Percentiles rank a stretch among this genome's conserved stretches.
phyloP scores from a whole-genome alignment of 2,888 invertebrate species.

The Notocelia uddmanniana region DNA sequence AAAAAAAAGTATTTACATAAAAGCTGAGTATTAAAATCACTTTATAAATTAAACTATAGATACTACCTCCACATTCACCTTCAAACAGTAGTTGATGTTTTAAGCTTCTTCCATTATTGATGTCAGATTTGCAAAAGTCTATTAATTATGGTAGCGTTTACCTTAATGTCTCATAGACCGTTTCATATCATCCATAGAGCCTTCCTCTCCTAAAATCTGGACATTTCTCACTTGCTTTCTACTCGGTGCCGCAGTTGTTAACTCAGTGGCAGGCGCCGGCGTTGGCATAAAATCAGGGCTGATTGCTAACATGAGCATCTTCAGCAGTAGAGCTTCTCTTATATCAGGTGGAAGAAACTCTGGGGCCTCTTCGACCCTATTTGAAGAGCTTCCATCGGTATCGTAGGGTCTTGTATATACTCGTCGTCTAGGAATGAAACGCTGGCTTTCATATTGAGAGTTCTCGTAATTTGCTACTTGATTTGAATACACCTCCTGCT shows the following conservation, averaged over 20 bases:
- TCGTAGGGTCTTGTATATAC: slow-evolving; percentile 74
- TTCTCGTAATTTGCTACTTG: slow-evolving; percentile 72
- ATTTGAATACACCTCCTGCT: slow-evolving; percentile 71
- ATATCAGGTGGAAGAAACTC: slow-evolving; percentile 89
- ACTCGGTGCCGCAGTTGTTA: slow-evolving; percentile 81
- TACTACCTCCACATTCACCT: slow-evolving; percentile 38
- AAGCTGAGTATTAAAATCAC: slow-evolving; percentile 67
- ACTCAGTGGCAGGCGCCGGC: slow-evolving; percentile 73
- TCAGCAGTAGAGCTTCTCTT: slow-evolving; percentile 89
- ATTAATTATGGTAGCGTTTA: slow-evolving; percentile 44
- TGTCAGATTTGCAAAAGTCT: not conserved
- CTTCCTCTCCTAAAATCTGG: slow-evolving; percentile 89
- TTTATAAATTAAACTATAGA: slow-evolving; percentile 57
- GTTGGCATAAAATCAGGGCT: slow-evolving; percentile 86
- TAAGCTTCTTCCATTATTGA: not conserved
- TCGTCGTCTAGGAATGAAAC: slow-evolving; percentile 76
- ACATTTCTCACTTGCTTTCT: slow-evolving; percentile 89
- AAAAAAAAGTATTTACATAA: slow-evolving; percentile 73
- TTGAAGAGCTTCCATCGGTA: slow-evolving; percentile 72
- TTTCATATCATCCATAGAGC: slow-evolving; percentile 71
- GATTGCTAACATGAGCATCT: slow-evolving; percentile 90
- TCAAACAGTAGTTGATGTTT: slow-evolving; percentile 39
- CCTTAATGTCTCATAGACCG: slow-evolving; percentile 67
- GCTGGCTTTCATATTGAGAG: slow-evolving; percentile 78
- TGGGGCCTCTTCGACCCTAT: slow-evolving; percentile 80